These are phyloP conservation scores for Sphenodon punctatus DNA, from an alignment of 2,797 vertebrate species.

Conservation along the genomic window DNA sequence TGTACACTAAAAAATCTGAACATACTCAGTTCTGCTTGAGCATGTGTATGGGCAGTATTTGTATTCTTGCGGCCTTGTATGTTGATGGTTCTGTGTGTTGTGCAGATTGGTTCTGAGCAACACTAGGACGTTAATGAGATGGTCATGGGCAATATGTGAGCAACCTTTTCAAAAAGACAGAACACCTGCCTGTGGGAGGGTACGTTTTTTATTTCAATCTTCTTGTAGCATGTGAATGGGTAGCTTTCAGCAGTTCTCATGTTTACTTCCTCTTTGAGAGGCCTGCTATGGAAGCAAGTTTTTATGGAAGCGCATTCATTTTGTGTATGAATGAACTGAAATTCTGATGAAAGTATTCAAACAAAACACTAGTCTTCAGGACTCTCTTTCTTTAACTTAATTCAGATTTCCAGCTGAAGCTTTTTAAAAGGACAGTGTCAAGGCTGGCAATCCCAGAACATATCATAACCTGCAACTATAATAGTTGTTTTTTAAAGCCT, in stretches of 20 bases:
- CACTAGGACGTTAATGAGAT: no score
- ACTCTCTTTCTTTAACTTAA: conserved; percentile 43
- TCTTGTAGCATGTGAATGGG: background rate
- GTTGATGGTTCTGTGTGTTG: background rate
- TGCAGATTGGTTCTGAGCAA: background rate
- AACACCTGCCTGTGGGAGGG: background rate
- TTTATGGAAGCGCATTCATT: background rate
- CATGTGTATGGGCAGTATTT: background rate
- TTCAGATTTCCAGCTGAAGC: conserved; percentile 34
- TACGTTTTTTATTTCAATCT: background rate
- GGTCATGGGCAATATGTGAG: background rate
- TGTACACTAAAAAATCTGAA: no score
- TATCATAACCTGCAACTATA: background rate
- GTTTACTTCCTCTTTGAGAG: background rate
- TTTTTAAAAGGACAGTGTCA: conserved; percentile 46
- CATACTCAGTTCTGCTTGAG: background rate
- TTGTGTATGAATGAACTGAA: background rate
- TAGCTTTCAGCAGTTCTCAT: background rate
- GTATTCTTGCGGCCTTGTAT: background rate
- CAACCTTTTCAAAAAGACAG: background rate
- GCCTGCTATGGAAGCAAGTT: background rate
- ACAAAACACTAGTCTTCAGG: background rate
- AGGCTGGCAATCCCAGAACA: background rate
- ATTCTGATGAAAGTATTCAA: background rate
- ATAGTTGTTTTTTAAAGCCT: background rate